These are phyloP conservation scores for Papilio xuthus DNA, from an alignment of 1,140 invertebrate species.

Conservation along the genomic window DNA sequence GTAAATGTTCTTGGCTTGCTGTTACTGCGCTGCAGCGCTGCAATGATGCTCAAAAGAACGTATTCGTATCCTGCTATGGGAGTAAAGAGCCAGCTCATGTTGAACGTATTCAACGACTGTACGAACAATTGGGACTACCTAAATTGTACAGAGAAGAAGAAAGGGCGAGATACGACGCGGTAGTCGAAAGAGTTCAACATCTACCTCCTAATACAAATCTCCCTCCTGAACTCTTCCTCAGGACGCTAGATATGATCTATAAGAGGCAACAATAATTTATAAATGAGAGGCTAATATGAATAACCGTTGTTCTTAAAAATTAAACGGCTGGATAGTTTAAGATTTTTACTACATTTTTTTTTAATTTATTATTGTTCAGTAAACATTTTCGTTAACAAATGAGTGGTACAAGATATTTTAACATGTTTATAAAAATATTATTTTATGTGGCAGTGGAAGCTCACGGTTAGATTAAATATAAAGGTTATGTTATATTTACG, in stretches of 20 bases:
- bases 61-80: slow-evolving; percentile 89
- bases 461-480: no score
- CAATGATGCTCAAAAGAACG: slow-evolving; percentile 84
- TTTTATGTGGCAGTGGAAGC: no score
- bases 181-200: slow-evolving; percentile 46
- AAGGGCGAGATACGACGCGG: slow-evolving; percentile 50
- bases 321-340: background rate
- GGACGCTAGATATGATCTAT: slow-evolving; percentile 59
- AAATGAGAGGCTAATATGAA: background rate
- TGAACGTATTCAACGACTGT: slow-evolving; percentile 87
- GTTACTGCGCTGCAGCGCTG: slow-evolving; percentile 89
- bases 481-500: no score
- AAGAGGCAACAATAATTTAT: slow-evolving; percentile 55
- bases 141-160: slow-evolving; percentile 56
- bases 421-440: no score
- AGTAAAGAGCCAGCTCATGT: slow-evolving; percentile 85
- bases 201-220: slow-evolving; percentile 45
- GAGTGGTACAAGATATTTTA: no score
- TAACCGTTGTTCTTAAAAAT: background rate
- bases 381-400: no score
- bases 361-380: background rate
- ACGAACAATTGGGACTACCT: slow-evolving; percentile 87
- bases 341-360: background rate
- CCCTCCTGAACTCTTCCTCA: slow-evolving; percentile 55
- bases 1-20: slow-evolving; percentile 95